Evolutionary conservation across 37 sponge, comb jelly and placozoan genomes (phyloP).

Genomic region (Mnemiopsis leidyi): DNA sequence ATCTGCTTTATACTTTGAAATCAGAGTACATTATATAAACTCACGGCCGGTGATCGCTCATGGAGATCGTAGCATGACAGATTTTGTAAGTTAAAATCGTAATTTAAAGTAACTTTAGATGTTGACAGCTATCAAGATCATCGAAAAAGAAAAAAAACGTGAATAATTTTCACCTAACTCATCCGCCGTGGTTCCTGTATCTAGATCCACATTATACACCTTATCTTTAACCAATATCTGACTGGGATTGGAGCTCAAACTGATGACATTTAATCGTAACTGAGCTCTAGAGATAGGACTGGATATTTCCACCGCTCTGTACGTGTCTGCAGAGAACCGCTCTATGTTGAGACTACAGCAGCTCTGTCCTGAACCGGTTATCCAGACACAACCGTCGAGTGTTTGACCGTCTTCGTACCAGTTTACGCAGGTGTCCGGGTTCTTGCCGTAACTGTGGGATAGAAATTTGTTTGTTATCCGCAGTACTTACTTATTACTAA

Average conservation of each 20-base stretch:
- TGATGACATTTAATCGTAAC: constrained; percentile 21
- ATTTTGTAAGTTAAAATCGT: too few relatives aligned
- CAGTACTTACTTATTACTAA: too few relatives aligned
- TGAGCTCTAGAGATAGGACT: constrained; percentile 21
- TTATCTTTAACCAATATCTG: background rate
- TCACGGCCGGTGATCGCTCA: too few relatives aligned
- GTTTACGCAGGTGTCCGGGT: constrained; percentile 30
- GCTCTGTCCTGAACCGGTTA: constrained; percentile 42
- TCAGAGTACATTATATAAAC: too few relatives aligned
- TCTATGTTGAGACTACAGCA: constrained; percentile 39
- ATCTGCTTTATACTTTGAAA: too few relatives aligned
- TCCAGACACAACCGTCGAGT: constrained; percentile 47
- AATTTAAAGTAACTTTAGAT: too few relatives aligned
- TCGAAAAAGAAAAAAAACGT: too few relatives aligned
- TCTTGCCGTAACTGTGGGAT: background rate
- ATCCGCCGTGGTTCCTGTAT: constrained; percentile 38
- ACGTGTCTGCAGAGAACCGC: constrained; percentile 24
- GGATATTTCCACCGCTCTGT: constrained; percentile 36
- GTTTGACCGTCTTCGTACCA: constrained; percentile 63
- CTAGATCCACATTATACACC: constrained; percentile 58
- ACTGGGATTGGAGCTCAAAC: background rate
- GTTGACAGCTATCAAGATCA: too few relatives aligned
- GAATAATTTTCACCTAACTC: constrained; percentile 50
- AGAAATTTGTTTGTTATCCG: too few relatives aligned
- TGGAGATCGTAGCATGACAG: too few relatives aligned